A percentile compares a stretch with the other conserved stretches of the same genome.
Evolutionary conservation across 2,888 invertebrate species (phyloP).

Genomic region (Drosophila subsilvestris): DNA sequence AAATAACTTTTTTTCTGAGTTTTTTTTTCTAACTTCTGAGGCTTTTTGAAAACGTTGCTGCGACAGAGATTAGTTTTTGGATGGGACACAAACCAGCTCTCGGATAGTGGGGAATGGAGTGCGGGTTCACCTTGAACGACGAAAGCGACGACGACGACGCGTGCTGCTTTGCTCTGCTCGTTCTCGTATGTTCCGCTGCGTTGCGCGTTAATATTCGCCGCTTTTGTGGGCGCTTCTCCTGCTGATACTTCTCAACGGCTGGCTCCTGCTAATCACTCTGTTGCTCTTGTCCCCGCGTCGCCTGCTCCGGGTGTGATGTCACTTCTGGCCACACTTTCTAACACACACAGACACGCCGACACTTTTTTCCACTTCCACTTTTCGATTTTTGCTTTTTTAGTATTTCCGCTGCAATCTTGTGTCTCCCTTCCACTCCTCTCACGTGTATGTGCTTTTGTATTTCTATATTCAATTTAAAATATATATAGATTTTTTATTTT

Average conservation of each 20-base stretch:
- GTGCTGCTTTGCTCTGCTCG: slow-evolving; percentile 46
- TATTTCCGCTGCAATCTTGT: slow-evolving; percentile 49
- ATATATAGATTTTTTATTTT: slow-evolving; percentile 79
- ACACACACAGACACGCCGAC: slow-evolving; percentile 25
- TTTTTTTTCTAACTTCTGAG: slow-evolving; percentile 30
- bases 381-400: slow-evolving; percentile 25
- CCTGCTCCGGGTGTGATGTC: slow-evolving; percentile 62
- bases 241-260: slow-evolving; percentile 22
- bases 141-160: slow-evolving; percentile 34
- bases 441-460: slow-evolving; percentile 57
- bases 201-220: slow-evolving; percentile 18
- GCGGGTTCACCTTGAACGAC: slow-evolving; percentile 67
- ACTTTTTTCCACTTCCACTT: slow-evolving; percentile 63
- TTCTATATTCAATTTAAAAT: slow-evolving; percentile 74
- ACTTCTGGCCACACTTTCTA: slow-evolving; percentile 62
- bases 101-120: background rate
- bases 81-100: slow-evolving; percentile 11
- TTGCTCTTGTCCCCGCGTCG: background rate
- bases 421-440: slow-evolving; percentile 29
- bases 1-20: slow-evolving; percentile 30
- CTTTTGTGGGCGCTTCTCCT: slow-evolving; percentile 1
- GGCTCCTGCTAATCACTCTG: slow-evolving; percentile 23
- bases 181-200: slow-evolving; percentile 64
- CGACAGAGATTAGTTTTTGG: slow-evolving; percentile 37
- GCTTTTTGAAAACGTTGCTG: slow-evolving; percentile 37